Conservation (phyloP, 2,888 invertebrate genomes). For the Thyatira batis region DNA sequence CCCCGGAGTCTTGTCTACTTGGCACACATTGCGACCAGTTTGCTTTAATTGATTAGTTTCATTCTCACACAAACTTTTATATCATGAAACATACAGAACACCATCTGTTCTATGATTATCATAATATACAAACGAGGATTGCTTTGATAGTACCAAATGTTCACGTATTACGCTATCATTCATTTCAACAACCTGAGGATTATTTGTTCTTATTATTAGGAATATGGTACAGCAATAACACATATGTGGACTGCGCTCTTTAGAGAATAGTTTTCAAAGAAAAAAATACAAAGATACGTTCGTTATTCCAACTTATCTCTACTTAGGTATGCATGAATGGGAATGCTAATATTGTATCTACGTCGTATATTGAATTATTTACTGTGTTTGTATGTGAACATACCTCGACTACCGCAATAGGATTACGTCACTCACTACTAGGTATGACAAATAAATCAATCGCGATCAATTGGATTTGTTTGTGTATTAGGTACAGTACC, state of each 20-base stretch:
- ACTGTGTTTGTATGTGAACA: background rate
- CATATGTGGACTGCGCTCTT: background rate
- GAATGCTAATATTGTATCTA: background rate
- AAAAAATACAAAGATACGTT: background rate
- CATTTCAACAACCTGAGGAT: background rate
- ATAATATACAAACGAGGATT: background rate
- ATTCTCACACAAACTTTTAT: background rate
- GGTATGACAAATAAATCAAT: background rate
- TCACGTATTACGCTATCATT: background rate
- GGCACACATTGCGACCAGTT: slow-evolving; percentile 45
- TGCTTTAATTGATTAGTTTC: slow-evolving; percentile 15
- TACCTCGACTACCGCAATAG: background rate
- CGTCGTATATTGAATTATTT: background rate
- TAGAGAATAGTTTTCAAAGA: background rate
- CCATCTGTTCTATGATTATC: background rate
- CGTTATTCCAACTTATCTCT: background rate
- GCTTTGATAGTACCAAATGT: background rate
- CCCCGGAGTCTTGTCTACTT: slow-evolving; percentile 27
- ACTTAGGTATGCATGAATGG: background rate
- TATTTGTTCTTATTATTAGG: background rate
- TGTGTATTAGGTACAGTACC: background rate
- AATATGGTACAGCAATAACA: background rate
- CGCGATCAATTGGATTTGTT: background rate
- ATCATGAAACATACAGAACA: background rate
- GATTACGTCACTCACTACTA: background rate